Conservation (phyloP, 2,888 invertebrate genomes). For the Melanostoma mellinum region DNA sequence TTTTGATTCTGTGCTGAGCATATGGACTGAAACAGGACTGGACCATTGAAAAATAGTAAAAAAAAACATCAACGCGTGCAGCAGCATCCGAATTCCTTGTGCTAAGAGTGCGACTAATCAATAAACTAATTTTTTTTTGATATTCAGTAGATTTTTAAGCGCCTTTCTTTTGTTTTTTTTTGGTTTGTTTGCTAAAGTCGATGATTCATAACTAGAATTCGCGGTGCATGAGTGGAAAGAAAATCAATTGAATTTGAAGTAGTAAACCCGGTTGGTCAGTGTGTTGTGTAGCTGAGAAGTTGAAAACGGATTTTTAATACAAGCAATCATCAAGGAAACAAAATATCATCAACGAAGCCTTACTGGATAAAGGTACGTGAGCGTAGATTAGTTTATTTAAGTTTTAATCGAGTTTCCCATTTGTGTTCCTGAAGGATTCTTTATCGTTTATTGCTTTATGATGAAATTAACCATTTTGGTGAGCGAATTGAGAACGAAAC, state of each 20-base stretch:
- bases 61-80: constrained; percentile 34
- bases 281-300: constrained; percentile 1
- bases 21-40: constrained; percentile 33
- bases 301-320: too few relatives aligned
- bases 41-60: constrained; percentile 40
- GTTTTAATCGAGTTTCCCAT: too few relatives aligned
- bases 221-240: constrained; percentile 39
- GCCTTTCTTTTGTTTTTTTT: constrained; percentile 10
- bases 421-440: too few relatives aligned
- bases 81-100: constrained; percentile 23
- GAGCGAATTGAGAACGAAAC: too few relatives aligned
- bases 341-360: too few relatives aligned
- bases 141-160: constrained; percentile 21
- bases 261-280: constrained; percentile 9
- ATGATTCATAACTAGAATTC: constrained; percentile 63
- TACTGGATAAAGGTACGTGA: too few relatives aligned
- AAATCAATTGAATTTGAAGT: constrained; percentile 41
- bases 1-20: constrained; percentile 4
- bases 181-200: constrained; percentile 38
- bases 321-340: too few relatives aligned
- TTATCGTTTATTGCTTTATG: too few relatives aligned
- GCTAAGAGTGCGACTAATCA: constrained; percentile 63
- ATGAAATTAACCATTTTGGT: too few relatives aligned
- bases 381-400: too few relatives aligned
- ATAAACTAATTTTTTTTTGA: constrained; percentile 33